Percentiles rank a stretch among this genome's conserved stretches.
Conservation (phyloP, 2,797 vertebrate species). For the Poeciliopsis presidionis region DNA sequence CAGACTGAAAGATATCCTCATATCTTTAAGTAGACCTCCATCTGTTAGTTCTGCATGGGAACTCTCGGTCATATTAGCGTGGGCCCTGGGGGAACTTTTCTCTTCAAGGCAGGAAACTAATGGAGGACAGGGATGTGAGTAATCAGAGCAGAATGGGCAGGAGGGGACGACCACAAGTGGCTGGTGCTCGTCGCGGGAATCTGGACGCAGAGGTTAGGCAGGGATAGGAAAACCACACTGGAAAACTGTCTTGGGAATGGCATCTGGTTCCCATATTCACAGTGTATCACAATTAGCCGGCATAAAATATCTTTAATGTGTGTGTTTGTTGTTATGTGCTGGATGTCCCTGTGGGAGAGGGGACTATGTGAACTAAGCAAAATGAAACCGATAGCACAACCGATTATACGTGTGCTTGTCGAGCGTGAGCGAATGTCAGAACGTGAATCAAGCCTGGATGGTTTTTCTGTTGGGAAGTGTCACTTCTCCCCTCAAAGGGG, state of each 20-base stretch:
- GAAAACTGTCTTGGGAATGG: constrained; percentile 81
- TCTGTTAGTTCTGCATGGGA: constrained; percentile 69
- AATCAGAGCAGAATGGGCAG: constrained; percentile 81
- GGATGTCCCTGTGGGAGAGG: constrained; percentile 45
- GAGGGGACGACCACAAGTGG: constrained; percentile 78
- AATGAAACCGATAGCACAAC: constrained; percentile 40
- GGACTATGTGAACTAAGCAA: constrained; percentile 31
- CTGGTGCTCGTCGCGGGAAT: constrained; percentile 76
- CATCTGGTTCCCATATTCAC: constrained; percentile 82
- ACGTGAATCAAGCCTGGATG: constrained; percentile 23
- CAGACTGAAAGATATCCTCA: constrained; percentile 30
- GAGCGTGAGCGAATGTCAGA: background rate
- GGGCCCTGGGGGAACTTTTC: constrained; percentile 53
- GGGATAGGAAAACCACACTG: constrained; percentile 81
- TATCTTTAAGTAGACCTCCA: constrained; percentile 61
- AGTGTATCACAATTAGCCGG: constrained; percentile 80
- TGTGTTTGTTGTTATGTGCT: constrained; percentile 56
- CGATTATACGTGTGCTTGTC: constrained; percentile 15
- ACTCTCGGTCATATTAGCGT: constrained; percentile 64
- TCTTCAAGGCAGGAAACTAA: constrained; percentile 70
- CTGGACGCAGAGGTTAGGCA: constrained; percentile 76
- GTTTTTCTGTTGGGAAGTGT: constrained; percentile 11
- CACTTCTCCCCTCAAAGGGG: constrained; percentile 13
- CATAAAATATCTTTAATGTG: constrained; percentile 76
- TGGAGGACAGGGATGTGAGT: constrained; percentile 79